Evolutionary conservation across 1,140 invertebrate genomes (phyloP), one percentile per base, ranked within the genome.

Genomic region (Formica exsecta): DNA sequence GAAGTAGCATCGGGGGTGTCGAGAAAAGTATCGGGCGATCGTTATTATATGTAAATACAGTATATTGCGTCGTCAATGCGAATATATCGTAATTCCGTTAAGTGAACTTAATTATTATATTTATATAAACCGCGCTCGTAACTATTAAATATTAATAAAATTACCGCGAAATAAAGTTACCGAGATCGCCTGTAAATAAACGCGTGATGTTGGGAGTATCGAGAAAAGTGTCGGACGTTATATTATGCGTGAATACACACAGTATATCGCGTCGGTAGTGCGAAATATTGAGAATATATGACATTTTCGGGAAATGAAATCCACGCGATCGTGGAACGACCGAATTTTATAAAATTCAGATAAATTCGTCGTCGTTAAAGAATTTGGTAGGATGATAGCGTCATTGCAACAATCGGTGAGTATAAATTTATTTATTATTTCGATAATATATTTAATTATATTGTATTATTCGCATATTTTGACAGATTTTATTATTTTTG

Each of bases 351-450:
- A 11, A 36, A 44, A 57, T 65, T 3, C 3, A 7, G 19, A 65
- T 57, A 11, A 73, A 57, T 9, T 73, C 29, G 19, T 54, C 36
- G 0, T 38, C 32, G 4, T 11, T 22, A 11, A 51, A 4, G 29
- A 25, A 16, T 9, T 25, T 7, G 9, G 3, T 29, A 29, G 19
- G n/a, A 25, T 22, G n/a, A 41, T 51, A 16, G 9, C 3, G 4
- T n/a, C 32, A 2, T 57, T 54, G 2, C 22, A 41, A 59, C n/a
- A n/a, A 1, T 51, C 25, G 16, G 32, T 59, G 71, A 61, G 22
- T 75, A 75, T 75, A 75, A 68, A 29, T 25, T 75, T 8, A 59
- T 59, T 59, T 22, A 13, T 75, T 51, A 73, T 75, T 44, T 44
- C 25, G 61, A 41, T 44, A n/a, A 25, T 38, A 11, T 16, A 36